phyloP scores from a whole-genome alignment of 2,797 vertebrate species.

The Linurgus olivaceus region DNA sequence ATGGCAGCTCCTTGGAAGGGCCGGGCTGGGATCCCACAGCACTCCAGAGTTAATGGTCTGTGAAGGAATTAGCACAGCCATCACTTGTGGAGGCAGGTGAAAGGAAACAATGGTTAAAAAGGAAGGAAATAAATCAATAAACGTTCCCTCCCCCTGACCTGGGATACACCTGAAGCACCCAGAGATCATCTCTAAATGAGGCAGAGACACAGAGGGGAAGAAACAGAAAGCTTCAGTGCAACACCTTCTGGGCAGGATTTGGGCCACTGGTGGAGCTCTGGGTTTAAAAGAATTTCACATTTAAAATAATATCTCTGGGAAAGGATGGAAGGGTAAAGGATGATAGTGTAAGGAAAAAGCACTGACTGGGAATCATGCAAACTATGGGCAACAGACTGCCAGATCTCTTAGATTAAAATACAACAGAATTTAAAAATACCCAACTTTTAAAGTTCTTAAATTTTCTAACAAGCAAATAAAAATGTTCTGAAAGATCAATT shows the following conservation, averaged over 20 bases:
- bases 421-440: not conserved
- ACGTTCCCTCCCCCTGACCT: not conserved
- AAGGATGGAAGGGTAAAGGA: not conserved
- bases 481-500: not conserved
- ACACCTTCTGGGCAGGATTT: not conserved
- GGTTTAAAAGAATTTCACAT: not conserved
- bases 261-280: not conserved
- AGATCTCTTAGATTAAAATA: not conserved
- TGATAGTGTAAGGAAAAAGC: not conserved
- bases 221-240: not conserved
- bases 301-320: not conserved
- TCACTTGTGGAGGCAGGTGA: constrained; percentile 63
- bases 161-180: not conserved
- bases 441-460: not conserved
- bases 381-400: not conserved
- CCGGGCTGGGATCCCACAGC: not conserved
- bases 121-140: not conserved
- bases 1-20: not conserved
- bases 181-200: not conserved
- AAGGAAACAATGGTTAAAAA: constrained; percentile 35
- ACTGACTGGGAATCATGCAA: not conserved
- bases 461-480: not conserved
- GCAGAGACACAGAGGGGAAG: not conserved
- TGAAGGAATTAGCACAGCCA: constrained; percentile 63
- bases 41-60: constrained; percentile 66